These are phyloP conservation scores for Oscheius myriophilus DNA, from an alignment of 2,888 invertebrate genomes.

Conservation along the genomic window DNA sequence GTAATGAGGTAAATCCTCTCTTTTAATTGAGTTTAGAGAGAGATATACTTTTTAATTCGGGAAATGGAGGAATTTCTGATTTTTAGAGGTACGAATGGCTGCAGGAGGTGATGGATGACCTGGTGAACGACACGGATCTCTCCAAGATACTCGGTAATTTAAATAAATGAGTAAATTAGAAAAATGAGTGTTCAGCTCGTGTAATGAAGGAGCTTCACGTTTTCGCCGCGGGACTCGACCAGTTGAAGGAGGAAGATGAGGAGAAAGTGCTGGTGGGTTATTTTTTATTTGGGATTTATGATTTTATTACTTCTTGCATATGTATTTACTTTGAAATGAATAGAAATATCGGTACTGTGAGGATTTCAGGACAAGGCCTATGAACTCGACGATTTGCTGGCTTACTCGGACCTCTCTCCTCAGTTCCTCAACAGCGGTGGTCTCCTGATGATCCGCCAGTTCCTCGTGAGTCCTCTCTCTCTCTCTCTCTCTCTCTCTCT, in stretches of 20 bases:
- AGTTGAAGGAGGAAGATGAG: slow-evolving; percentile 14
- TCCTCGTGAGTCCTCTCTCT: slow-evolving; percentile 13
- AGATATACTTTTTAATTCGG: too few relatives aligned
- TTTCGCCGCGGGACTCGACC: slow-evolving; percentile 2
- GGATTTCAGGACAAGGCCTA: slow-evolving; percentile 14
- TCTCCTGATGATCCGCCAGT: slow-evolving; percentile 19
- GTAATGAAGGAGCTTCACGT: slow-evolving; percentile 21
- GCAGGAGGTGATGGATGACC: slow-evolving; percentile 28
- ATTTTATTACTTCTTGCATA: neutral
- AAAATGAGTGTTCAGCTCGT: neutral
- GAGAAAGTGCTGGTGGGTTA: slow-evolving; percentile 12
- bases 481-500: too few relatives aligned
- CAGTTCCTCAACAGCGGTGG: slow-evolving; percentile 26
- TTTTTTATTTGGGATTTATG: neutral
- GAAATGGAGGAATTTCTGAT: too few relatives aligned
- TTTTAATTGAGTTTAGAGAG: neutral
- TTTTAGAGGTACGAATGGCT: slow-evolving; percentile 30
- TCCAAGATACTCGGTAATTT: slow-evolving; percentile 13
- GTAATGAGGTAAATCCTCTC: neutral
- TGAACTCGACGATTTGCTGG: slow-evolving; percentile 20
- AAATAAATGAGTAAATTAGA: neutral
- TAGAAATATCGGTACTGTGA: neutral
- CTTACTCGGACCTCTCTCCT: slow-evolving; percentile 6
- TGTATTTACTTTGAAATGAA: neutral
- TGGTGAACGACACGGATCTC: slow-evolving; percentile 31